A percentile compares a stretch with the other conserved stretches of the same genome.
Conservation (phyloP, 2,113 vertebrate genomes). For the Sakesphorus luctuosus region DNA sequence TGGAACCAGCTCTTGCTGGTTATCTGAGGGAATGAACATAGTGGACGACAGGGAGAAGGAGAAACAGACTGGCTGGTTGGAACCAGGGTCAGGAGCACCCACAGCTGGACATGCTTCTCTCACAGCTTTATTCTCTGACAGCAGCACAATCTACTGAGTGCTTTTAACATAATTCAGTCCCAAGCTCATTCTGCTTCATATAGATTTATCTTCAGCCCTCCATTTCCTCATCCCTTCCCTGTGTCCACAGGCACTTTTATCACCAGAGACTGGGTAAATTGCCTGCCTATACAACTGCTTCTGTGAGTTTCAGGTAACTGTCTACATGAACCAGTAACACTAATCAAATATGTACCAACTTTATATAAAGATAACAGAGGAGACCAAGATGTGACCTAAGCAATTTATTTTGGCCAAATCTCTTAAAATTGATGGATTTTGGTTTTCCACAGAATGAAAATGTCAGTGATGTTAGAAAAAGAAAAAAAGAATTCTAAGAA, state of each 20-base stretch:
- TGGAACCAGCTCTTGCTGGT: neutral
- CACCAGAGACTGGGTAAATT: neutral
- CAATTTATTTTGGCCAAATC: neutral
- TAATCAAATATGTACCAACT: neutral
- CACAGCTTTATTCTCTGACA: neutral
- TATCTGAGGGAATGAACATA: neutral
- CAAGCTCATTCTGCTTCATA: neutral
- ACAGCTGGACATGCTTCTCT: neutral
- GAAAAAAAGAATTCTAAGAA: constrained; percentile 5
- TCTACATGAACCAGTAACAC: neutral
- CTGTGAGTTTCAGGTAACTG: neutral
- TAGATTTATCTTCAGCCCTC: neutral
- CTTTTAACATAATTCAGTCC: neutral
- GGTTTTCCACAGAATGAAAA: neutral
- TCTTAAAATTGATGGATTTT: neutral
- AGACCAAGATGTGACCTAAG: neutral
- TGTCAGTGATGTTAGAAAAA: neutral
- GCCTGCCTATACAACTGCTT: neutral
- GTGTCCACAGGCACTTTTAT: neutral
- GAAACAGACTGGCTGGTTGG: neutral
- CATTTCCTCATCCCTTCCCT: neutral
- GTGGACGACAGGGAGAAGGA: neutral
- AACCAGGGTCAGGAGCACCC: neutral
- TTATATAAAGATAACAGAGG: neutral
- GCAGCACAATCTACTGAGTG: neutral